Evolutionary conservation across 2,888 invertebrate species (phyloP), one percentile per base, ranked within the genome.

Genomic region (Drosophila kuntzei): DNA sequence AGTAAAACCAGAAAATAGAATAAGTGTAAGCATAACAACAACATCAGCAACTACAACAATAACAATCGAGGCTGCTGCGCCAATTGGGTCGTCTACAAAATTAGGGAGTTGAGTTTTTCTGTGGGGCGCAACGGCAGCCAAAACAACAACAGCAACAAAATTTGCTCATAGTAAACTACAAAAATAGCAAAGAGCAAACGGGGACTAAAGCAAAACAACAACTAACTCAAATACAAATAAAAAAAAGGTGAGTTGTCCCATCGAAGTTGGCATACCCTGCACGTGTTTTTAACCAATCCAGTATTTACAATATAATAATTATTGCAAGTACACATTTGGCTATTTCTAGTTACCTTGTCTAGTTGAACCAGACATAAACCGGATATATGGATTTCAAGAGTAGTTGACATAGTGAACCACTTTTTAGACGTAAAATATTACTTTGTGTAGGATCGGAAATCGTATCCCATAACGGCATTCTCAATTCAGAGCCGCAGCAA

Each of bases 61-160:
- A 54, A 43, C 53, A 29, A 57, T 25, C 34, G 37, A 34, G 58
- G 61, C 59, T 65, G 66, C 60, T 54, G 29, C 43, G 43, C 34
- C 57, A 75, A 64, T 71, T 77, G 68, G 71, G 61, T 64, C 59
- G 58, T 37, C 55, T 14, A 69, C 58, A 22, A 47, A 61, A 59
- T 71, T 55, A 61, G 63, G 72, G 79, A 78, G 60, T 76, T 76
- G 18, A 37, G 20, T 39, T 37, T 49, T 68, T 60, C 43, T 64
- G 59, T 69, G 59, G 41, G 27, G 39, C 41, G 29, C 70, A 53
- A 37, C 39, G 53, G 36, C 60, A 64, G 59, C 60, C 60, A 55
- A 43, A 73, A 16, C 47, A 49, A 66, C 39, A 62, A 51, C 29
- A 43, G 39, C 22, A 58, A 60, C 50, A 41, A 55, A n/a, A n/a